These are phyloP conservation scores for Nomada fabriciana DNA, from an alignment of 2,888 invertebrate species.

Conservation along the genomic window DNA sequence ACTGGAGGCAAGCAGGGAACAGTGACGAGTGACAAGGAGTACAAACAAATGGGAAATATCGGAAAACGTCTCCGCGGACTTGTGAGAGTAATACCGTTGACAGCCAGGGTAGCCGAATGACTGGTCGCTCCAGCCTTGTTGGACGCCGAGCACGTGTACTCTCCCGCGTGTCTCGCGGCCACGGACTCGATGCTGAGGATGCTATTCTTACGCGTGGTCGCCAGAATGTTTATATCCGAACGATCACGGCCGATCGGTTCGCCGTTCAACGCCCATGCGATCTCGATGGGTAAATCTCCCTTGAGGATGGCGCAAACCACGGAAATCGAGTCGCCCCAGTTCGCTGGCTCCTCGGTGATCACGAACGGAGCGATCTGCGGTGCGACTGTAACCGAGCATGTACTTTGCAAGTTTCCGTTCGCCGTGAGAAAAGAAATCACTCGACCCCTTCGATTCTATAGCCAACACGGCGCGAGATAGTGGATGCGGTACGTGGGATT, in stretches of 20 bases:
- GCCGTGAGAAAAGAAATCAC: neutral
- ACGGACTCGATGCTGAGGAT: constrained; percentile 86
- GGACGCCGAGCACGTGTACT: constrained; percentile 85
- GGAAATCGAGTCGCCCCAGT: constrained; percentile 91
- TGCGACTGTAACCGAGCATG: constrained; percentile 85
- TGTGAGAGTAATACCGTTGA: constrained; percentile 84
- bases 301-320: constrained; percentile 90
- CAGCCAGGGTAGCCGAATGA: constrained; percentile 85
- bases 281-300: constrained; percentile 91
- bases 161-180: constrained; percentile 85
- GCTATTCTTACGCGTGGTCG: constrained; percentile 85
- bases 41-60: constrained; percentile 17
- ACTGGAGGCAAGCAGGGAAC: constrained; percentile 5
- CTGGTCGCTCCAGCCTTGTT: constrained; percentile 85
- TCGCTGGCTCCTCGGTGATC: constrained; percentile 91
- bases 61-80: constrained; percentile 41
- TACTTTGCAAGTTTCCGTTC: constrained; percentile 7
- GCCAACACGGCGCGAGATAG: neutral
- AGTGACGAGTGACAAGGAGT: constrained; percentile 24
- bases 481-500: neutral
- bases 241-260: constrained; percentile 78
- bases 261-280: constrained; percentile 83
- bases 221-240: constrained; percentile 82
- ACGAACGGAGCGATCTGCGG: constrained; percentile 90
- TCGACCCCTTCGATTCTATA: constrained; percentile 3